A percentile compares a stretch with the other conserved stretches of the same genome.
Conservation (phyloP, 92 coral and sea anemone species). For the Anthopleura xanthogrammica region DNA sequence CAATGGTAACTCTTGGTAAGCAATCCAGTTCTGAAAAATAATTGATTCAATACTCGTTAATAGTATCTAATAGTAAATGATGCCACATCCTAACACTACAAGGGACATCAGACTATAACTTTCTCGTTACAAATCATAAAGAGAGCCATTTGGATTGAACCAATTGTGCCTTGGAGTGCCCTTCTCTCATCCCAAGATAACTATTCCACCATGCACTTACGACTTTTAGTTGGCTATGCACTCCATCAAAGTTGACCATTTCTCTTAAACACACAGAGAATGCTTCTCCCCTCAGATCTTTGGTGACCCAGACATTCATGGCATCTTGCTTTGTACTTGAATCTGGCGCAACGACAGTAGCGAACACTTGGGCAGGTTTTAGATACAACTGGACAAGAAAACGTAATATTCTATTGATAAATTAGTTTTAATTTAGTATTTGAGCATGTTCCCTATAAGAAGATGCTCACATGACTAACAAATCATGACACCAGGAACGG, state of each 20-base stretch:
- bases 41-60: not conserved
- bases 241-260: constrained; percentile 12
- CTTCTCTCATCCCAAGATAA: too few species aligned
- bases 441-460: too few species aligned
- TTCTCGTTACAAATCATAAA: too few species aligned
- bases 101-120: too few species aligned
- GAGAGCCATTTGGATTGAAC: too few species aligned
- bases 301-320: constrained; percentile 4
- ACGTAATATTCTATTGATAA: too few species aligned
- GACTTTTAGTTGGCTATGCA: not conserved
- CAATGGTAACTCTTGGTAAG: not conserved
- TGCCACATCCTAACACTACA: too few species aligned
- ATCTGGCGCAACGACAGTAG: constrained; percentile 4
- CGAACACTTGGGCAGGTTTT: constrained; percentile 2
- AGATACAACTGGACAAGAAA: not conserved
- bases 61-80: too few species aligned
- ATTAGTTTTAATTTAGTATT: too few species aligned
- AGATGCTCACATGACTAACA: too few species aligned
- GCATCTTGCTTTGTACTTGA: constrained; percentile 2
- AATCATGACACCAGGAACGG: too few species aligned
- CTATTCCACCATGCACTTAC: not conserved
- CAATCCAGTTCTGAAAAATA: constrained; percentile 1
- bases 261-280: constrained; percentile 4
- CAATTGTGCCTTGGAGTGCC: too few species aligned
- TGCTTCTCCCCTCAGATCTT: not conserved